A percentile compares a stretch with the other conserved stretches of the same genome.
Evolutionary conservation across 2,113 vertebrate species (phyloP).

Genomic region (Notarius lentiginosus): DNA sequence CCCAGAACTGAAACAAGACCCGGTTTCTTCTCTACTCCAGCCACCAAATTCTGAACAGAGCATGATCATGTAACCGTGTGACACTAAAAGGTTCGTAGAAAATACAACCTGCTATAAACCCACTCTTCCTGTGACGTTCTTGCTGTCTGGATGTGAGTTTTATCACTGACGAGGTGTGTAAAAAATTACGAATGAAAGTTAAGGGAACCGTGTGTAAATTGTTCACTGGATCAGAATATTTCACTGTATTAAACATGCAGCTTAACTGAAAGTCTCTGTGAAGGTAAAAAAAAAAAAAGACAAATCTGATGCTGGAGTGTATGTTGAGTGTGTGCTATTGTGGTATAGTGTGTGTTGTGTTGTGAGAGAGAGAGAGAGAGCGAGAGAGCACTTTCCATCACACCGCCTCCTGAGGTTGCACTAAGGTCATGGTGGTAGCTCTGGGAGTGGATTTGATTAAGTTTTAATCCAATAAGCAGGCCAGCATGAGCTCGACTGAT

Average conservation of each 20-base stretch:
- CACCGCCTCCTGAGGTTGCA: constrained; percentile 32
- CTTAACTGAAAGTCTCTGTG: too few relatives aligned
- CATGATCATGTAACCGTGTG: neutral
- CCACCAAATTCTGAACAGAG: neutral
- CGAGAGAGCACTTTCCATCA: neutral
- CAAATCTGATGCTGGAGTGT: neutral
- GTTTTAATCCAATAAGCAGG: constrained; percentile 75
- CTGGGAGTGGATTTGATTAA: constrained; percentile 70
- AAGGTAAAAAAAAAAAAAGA: too few relatives aligned
- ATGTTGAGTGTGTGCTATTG: neutral
- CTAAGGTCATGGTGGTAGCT: constrained; percentile 70
- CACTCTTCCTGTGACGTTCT: too few relatives aligned
- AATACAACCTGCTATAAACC: neutral
- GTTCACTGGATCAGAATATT: neutral
- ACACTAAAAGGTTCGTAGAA: neutral
- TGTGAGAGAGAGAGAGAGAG: too few relatives aligned
- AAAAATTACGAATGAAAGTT: too few relatives aligned
- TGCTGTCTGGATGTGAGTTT: too few relatives aligned
- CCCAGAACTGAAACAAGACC: too few relatives aligned
- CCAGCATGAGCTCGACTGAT: constrained; percentile 67
- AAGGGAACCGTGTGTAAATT: too few relatives aligned
- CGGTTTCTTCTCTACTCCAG: too few relatives aligned
- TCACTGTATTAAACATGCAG: neutral
- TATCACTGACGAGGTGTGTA: too few relatives aligned
- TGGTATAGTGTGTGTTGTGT: neutral